Evolutionary conservation across 2,113 vertebrate genomes (phyloP), one percentile per base, ranked within the genome.

Genomic region (Casuarius casuarius): DNA sequence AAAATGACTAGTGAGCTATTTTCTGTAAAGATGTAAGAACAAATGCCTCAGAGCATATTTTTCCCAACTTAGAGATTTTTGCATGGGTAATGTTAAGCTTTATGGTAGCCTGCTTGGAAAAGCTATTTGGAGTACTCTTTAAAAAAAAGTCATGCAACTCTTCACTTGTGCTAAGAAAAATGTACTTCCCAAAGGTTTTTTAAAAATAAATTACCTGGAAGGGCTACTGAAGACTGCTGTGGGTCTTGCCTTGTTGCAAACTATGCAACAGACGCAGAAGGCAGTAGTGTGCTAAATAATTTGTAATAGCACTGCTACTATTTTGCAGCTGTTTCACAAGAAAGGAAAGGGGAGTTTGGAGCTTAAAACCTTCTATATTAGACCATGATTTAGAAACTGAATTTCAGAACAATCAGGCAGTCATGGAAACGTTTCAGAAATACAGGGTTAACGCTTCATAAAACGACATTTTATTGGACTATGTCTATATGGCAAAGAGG

Each of bases 31-130:
- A 58, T 17, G 81, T 89, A 84, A 94, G 70, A 75, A 78, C 56
- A 68, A 79, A 38, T 33, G 33, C 1, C 0, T 62, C 33, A 61
- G 44, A 76, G 77, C 65, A 67, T 70, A 91, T 95, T 85, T 79
- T 95, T 90, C 54, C 35, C 84, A 87, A 78, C 87, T 89, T 44
- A 66, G 84, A 87, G 94, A 61, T 52, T 78, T 84, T 56, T 89
- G 54, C 81, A 40, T 11, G 77, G 73, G 86, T 94, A 68, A 87
- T 0, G 1, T 80, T 92, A 95, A 92, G 40, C 31, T 78, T 90
- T 5, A 51, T 94, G 89, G 92, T 14, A 75, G 83, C 8, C 67
- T 93, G 88, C 90, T 93, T 88, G 92, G 96, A 94, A 96, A 93
- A 94, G 79, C 91, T 82, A 51, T 91, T 96, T 92, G 73, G 77